Evolutionary conservation across 1,140 invertebrate genomes (phyloP).

Genomic region (Tachypleus tridentatus): DNA sequence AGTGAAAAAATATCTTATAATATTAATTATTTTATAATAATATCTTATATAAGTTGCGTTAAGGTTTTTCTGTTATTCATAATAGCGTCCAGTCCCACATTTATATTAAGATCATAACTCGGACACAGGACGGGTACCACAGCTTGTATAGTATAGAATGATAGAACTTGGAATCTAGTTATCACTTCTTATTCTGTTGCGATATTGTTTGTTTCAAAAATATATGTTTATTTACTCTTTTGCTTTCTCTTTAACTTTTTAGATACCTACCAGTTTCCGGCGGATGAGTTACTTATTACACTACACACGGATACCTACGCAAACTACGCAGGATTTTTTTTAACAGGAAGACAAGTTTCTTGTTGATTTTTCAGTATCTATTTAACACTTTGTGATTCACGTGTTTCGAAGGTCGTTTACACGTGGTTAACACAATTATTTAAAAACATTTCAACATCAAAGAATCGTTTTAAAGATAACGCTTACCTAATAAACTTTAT

Average conservation of each 20-base stretch:
- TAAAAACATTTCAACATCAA: too few species aligned
- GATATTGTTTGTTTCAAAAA: not conserved
- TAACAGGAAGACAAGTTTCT: constrained; percentile 18
- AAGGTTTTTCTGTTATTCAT: not conserved
- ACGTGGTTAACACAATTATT: too few species aligned
- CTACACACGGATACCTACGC: constrained; percentile 22
- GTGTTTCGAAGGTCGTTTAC: too few species aligned
- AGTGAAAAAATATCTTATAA: too few species aligned
- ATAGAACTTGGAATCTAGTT: not conserved
- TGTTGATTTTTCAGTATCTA: constrained; percentile 12
- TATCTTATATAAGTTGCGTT: too few species aligned
- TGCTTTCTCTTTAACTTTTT: constrained; percentile 1
- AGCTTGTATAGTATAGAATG: too few species aligned
- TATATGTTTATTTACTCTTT: constrained; percentile 6
- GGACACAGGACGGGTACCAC: not conserved
- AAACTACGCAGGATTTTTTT: constrained; percentile 21
- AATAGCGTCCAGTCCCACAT: not conserved
- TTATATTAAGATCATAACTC: not conserved
- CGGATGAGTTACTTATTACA: constrained; percentile 17
- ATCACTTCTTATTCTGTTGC: not conserved
- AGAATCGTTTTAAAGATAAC: too few species aligned
- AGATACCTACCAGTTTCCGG: constrained; percentile 24
- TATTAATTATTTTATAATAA: too few species aligned
- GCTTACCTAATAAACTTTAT: too few species aligned
- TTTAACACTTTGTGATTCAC: too few species aligned